Conservation (phyloP, 1,140 invertebrate species). For the Cherax quadricarinatus region DNA sequence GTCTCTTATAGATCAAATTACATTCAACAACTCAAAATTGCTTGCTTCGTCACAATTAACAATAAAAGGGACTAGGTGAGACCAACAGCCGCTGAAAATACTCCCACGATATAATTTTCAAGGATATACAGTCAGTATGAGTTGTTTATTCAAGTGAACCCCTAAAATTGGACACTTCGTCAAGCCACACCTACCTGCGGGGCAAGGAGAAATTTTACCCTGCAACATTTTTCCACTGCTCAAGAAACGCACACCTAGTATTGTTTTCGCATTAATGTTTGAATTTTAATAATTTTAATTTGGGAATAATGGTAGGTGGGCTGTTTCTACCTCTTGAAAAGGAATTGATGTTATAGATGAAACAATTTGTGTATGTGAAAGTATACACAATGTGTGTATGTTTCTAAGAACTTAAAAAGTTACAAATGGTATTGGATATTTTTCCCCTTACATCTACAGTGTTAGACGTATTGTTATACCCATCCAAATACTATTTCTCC, state of each 20-base stretch:
- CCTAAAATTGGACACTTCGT: background rate
- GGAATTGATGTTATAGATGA: background rate
- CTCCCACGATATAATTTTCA: constrained; percentile 20
- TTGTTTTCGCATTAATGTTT: background rate
- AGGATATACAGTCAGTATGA: constrained; percentile 18
- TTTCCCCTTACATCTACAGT: background rate
- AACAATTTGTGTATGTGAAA: background rate
- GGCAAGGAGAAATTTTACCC: background rate
- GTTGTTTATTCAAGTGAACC: background rate
- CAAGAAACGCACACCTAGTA: background rate
- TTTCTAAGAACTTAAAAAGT: background rate
- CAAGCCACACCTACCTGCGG: background rate
- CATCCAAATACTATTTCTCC: background rate
- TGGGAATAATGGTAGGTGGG: background rate
- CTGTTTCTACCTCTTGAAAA: background rate
- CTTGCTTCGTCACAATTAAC: background rate
- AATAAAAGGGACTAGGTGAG: constrained; percentile 1
- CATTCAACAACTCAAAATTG: background rate
- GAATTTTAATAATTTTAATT: too few species aligned
- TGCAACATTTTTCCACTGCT: background rate
- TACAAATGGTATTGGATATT: background rate
- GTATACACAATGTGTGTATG: too few species aligned
- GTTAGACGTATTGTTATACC: background rate
- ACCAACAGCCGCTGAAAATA: constrained; percentile 34
- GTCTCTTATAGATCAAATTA: background rate